phyloP scores from a whole-genome alignment of 2,797 vertebrate genomes.

The Orientallactaga sibirica region DNA sequence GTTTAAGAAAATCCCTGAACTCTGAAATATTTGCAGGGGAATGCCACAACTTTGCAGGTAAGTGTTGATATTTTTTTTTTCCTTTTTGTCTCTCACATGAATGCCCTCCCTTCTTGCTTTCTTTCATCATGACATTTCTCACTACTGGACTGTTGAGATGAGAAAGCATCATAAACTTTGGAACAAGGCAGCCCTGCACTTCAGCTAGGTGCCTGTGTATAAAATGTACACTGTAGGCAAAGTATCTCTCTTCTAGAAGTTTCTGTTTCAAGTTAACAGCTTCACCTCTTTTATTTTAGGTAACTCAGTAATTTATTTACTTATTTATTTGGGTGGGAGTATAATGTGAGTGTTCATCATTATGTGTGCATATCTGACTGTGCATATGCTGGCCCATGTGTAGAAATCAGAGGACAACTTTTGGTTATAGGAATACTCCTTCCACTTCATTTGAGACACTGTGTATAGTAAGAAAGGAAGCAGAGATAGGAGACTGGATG shows the following conservation, averaged over 20 bases:
- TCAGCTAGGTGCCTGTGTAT: background rate
- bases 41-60: background rate
- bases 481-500: no score
- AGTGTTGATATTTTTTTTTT: background rate
- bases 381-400: no score
- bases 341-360: no score
- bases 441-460: no score
- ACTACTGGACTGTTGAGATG: background rate
- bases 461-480: no score
- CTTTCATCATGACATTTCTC: background rate
- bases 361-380: no score
- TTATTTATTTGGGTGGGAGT: no score
- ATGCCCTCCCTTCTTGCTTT: background rate
- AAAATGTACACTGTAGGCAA: background rate
- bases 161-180: background rate
- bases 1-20: background rate
- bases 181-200: background rate
- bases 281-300: background rate
- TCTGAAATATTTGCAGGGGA: background rate
- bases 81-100: background rate
- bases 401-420: no score
- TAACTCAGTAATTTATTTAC: no score
- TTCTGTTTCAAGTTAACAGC: constrained; percentile 20
- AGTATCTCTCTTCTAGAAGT: background rate
- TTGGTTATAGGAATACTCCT: no score